phyloP scores from a whole-genome alignment of 2,113 vertebrate genomes.

The Anoplopoma fimbria region DNA sequence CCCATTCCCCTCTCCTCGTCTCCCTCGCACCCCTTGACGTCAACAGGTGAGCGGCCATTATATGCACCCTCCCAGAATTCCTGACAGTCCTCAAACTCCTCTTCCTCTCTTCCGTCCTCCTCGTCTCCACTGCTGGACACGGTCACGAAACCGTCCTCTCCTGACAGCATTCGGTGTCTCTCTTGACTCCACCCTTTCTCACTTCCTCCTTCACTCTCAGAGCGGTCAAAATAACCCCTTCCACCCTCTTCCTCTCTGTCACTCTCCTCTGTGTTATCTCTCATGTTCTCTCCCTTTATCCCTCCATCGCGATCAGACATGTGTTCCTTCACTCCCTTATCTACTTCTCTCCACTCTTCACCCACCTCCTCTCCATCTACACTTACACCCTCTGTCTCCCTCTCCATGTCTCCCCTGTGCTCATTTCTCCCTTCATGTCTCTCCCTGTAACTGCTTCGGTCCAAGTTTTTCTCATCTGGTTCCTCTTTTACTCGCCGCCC shows the following conservation, averaged over 20 bases:
- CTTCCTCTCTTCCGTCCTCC: constrained; percentile 68
- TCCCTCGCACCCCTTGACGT: constrained; percentile 25
- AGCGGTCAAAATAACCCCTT: constrained; percentile 6
- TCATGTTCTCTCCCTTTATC: constrained; percentile 53
- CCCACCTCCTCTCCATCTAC: constrained; percentile 48
- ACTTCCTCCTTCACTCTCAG: constrained; percentile 70
- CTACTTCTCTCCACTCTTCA: constrained; percentile 32
- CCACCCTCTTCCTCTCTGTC: constrained; percentile 69
- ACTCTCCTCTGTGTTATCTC: constrained; percentile 62
- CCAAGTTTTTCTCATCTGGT: constrained; percentile 55
- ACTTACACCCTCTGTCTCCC: constrained; percentile 47
- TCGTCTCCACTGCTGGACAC: constrained; percentile 78
- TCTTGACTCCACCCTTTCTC: constrained; percentile 57
- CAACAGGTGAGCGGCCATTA: constrained; percentile 28
- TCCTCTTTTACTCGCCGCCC: constrained; percentile 39
- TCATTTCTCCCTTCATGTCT: constrained; percentile 18
- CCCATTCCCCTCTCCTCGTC: constrained; percentile 13
- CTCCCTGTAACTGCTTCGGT: constrained; percentile 23
- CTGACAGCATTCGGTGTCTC: constrained; percentile 61
- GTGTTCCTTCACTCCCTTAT: constrained; percentile 20
- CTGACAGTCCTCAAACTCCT: constrained; percentile 77
- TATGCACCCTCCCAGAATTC: constrained; percentile 69
- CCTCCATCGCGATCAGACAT: constrained; percentile 52
- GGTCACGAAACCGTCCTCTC: constrained; percentile 78
- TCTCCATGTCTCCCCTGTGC: constrained; percentile 5